Percentiles rank a stretch among this genome's conserved stretches.
phyloP scores from a whole-genome alignment of 2,797 vertebrate genomes.

The Paramormyrops hopkinsi region DNA sequence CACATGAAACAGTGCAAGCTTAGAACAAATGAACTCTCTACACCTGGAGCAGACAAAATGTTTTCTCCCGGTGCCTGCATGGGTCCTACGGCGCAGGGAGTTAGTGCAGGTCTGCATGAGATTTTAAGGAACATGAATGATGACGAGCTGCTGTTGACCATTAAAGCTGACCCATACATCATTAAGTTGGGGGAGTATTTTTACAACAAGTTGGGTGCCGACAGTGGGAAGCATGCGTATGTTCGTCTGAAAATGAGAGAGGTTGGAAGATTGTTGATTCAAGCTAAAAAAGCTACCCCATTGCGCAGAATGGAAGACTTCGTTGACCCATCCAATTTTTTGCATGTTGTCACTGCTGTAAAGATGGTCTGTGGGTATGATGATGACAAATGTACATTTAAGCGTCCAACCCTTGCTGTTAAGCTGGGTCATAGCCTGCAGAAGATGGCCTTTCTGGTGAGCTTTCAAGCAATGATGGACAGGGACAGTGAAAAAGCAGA shows the following conservation, averaged over 20 bases:
- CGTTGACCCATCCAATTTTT: slow-evolving; percentile 18
- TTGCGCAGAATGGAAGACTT: slow-evolving; percentile 13
- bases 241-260: not conserved
- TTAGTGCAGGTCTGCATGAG: not conserved
- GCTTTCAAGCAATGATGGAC: slow-evolving; percentile 18
- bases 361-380: not conserved
- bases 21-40: not conserved
- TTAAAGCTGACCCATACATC: not conserved
- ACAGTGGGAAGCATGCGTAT: not conserved
- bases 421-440: slow-evolving; percentile 17
- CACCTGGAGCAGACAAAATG: not conserved
- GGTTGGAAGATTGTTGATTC: slow-evolving; percentile 11
- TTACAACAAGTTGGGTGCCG: not conserved
- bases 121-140: not conserved
- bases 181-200: not conserved
- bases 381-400: slow-evolving; percentile 1
- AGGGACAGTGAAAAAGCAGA: not conserved
- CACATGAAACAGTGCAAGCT: slow-evolving; percentile 8
- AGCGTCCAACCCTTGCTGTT: slow-evolving; percentile 14
- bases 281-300: not conserved
- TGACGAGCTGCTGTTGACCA: not conserved
- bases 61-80: not conserved
- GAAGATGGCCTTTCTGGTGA: slow-evolving; percentile 18
- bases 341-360: slow-evolving; percentile 13
- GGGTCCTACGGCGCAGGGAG: not conserved